These are phyloP conservation scores for Deilephila porcellus DNA, from an alignment of 2,888 invertebrate species.

Conservation along the genomic window DNA sequence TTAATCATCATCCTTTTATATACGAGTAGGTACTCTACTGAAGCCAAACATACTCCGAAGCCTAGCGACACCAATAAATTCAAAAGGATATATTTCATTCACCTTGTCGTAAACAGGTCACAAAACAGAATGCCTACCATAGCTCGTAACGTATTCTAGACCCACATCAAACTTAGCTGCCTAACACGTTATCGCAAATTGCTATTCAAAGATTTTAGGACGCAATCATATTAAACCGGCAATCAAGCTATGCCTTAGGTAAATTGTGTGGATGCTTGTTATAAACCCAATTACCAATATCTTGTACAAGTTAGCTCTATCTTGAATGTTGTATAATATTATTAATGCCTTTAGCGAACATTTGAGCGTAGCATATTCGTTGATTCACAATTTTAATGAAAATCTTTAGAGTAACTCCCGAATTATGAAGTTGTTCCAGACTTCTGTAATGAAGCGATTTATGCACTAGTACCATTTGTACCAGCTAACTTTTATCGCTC, in stretches of 20 bases:
- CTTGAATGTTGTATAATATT: background rate
- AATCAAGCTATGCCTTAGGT: background rate
- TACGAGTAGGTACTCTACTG: no score
- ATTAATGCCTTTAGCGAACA: background rate
- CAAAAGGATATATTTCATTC: background rate
- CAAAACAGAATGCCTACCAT: conserved; percentile 25
- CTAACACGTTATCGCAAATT: conserved; percentile 19
- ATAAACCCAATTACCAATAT: conserved; percentile 3
- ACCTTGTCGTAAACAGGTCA: conserved; percentile 14
- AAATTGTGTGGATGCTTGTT: background rate
- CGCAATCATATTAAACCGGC: conserved; percentile 4
- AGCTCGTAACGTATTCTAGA: conserved; percentile 24
- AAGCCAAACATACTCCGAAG: background rate
- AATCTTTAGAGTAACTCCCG: no score
- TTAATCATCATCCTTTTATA: background rate
- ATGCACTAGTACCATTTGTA: no score
- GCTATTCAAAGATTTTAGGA: conserved; percentile 29
- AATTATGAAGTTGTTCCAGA: no score
- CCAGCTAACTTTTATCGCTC: no score
- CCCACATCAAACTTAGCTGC: conserved; percentile 22
- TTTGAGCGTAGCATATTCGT: background rate
- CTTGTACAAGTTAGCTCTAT: background rate
- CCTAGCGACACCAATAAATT: background rate
- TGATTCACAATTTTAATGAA: background rate
- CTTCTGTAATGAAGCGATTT: no score